phyloP scores from a whole-genome alignment of 2,888 invertebrate genomes.

The Parnassius glacialis region DNA sequence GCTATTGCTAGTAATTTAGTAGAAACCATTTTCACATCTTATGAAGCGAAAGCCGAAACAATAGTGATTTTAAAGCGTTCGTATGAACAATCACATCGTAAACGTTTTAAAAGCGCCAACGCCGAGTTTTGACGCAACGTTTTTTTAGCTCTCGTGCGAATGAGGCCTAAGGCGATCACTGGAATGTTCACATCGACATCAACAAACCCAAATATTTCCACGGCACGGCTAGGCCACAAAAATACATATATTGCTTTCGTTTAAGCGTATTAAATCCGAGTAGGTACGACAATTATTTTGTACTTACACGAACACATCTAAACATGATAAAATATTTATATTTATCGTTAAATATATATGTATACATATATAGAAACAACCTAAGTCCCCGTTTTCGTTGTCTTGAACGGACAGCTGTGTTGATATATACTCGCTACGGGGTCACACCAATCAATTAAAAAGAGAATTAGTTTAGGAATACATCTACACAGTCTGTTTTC shows the following conservation, averaged over 20 bases:
- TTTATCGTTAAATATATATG: slow-evolving; percentile 30
- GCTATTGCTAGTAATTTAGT: too few relatives aligned
- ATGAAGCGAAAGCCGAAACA: too few relatives aligned
- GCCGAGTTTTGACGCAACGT: too few relatives aligned
- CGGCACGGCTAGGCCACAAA: slow-evolving; percentile 54
- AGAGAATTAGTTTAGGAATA: slow-evolving; percentile 64
- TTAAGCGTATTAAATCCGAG: slow-evolving; percentile 69
- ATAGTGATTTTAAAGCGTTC: too few relatives aligned
- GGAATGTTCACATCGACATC: slow-evolving; percentile 64
- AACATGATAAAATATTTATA: slow-evolving; percentile 56
- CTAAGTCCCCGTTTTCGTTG: slow-evolving; percentile 77
- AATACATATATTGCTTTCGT: slow-evolving; percentile 63
- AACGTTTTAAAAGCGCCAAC: too few relatives aligned
- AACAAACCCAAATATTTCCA: slow-evolving; percentile 34
- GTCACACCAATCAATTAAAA: slow-evolving; percentile 50
- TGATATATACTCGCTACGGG: slow-evolving; percentile 52
- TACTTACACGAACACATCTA: slow-evolving; percentile 71
- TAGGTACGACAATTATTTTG: slow-evolving; percentile 70
- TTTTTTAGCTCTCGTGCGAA: too few relatives aligned
- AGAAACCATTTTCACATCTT: too few relatives aligned
- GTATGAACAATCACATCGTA: too few relatives aligned
- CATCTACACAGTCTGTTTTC: slow-evolving; percentile 67
- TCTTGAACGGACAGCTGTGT: slow-evolving; percentile 69
- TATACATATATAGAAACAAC: slow-evolving; percentile 54
- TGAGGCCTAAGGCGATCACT: slow-evolving; percentile 58